Evolutionary conservation across 2,888 invertebrate genomes (phyloP), one percentile per base, ranked within the genome.

Genomic region (Caenorhabditis afra): DNA sequence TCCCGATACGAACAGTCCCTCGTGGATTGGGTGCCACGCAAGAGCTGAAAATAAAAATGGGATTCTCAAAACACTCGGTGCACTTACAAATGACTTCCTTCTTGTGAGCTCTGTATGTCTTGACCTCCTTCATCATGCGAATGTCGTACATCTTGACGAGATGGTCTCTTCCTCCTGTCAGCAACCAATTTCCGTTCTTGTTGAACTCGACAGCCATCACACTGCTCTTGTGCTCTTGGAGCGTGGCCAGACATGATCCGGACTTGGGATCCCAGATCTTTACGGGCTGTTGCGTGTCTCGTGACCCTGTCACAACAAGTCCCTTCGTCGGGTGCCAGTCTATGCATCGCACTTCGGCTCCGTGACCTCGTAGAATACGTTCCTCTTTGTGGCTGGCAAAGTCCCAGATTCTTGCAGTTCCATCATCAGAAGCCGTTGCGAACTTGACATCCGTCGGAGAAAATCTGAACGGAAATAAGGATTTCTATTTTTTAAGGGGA

Each of bases 161-260:
- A 70, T 85, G 85, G 73, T 85, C 85, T 52, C 86, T 74, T 52
- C 83, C 82, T n/a, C 81, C 85, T 0, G 86, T 86, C 29, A 87
- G 61, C 64, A 99, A 92, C 99, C 99, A 99, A 91, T 99, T 98
- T 3, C 99, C 99, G 92, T 99, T 99, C 62, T 94, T 94, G 92
- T 99, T 99, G 98, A 99, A 99, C 91, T 96, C 95, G 29, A 98
- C 93, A 91, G 98, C 97, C 97, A 98, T 98, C 14, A 99, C 99
- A 35, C 99, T 98, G 67, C 96, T 96, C 92, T 99, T 99, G 91
- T 99, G 99, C 50, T 98, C 98, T 91, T 99, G 98, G 93, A 99
- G 92, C 45, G 98, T 99, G 18, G 97, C 96, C 66, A 99, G 92
- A 52, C 97, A 96, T 83, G 95, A 94, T 7, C 97, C 98, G 67